These are phyloP conservation scores for Glyptemys insculpta DNA, from an alignment of 2,797 vertebrate genomes.

Conservation along the genomic window DNA sequence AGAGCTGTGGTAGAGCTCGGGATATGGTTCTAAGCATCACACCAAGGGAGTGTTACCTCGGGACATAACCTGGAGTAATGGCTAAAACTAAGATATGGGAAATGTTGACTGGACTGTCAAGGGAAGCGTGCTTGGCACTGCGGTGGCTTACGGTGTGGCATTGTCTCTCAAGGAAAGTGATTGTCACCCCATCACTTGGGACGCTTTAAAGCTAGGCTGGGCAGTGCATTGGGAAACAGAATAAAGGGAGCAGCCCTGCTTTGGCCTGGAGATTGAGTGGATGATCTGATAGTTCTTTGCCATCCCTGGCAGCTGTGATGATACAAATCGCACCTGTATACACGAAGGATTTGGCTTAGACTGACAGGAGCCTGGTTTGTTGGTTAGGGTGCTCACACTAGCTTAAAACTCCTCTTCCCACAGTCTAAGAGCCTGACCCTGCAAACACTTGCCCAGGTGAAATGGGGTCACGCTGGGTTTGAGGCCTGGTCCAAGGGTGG, in stretches of 20 bases:
- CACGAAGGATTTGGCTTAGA: slow-evolving; percentile 50
- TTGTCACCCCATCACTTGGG: background rate
- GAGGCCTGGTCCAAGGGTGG: slow-evolving; percentile 3
- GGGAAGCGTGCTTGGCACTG: background rate
- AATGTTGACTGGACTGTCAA: background rate
- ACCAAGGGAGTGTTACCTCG: background rate
- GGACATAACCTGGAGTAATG: background rate
- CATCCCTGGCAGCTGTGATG: slow-evolving; percentile 47
- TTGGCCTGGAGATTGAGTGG: background rate
- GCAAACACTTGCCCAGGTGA: slow-evolving; percentile 11
- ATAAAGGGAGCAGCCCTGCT: background rate
- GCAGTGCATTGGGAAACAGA: accelerated
- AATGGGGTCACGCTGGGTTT: slow-evolving; percentile 15
- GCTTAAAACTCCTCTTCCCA: slow-evolving; percentile 44
- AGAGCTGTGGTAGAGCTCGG: background rate
- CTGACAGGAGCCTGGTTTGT: slow-evolving; percentile 44
- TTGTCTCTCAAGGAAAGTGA: no score
- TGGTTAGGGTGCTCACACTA: slow-evolving; percentile 53
- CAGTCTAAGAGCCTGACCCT: slow-evolving; percentile 40
- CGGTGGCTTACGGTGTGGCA: background rate
- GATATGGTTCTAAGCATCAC: background rate
- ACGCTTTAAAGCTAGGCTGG: background rate
- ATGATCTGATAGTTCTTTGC: background rate
- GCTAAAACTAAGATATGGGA: background rate
- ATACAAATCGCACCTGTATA: slow-evolving; percentile 12